These are phyloP conservation scores for Lethocerus indicus DNA, from an alignment of 1,140 invertebrate genomes.

Conservation along the genomic window DNA sequence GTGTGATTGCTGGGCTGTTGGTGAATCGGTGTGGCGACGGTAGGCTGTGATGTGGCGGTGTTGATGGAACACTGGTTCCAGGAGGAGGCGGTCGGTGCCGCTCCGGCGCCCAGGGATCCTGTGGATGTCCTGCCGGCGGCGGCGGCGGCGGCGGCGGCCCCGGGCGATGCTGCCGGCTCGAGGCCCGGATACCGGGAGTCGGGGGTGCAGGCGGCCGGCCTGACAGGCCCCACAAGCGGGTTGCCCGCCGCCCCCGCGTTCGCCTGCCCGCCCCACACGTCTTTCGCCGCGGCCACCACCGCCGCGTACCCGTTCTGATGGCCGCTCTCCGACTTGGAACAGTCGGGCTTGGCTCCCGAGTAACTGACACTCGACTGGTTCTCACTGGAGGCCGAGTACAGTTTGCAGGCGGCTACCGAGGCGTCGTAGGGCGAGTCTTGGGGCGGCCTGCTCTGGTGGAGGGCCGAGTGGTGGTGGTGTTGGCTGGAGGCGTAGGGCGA, in stretches of 20 bases:
- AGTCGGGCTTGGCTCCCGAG: slow-evolving; percentile 24
- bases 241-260: slow-evolving; percentile 25
- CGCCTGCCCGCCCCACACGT: slow-evolving; percentile 35
- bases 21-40: slow-evolving; percentile 57
- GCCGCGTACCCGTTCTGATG: slow-evolving; percentile 48
- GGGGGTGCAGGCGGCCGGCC: slow-evolving; percentile 72
- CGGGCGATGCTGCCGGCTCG: slow-evolving; percentile 38
- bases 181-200: slow-evolving; percentile 44
- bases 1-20: slow-evolving; percentile 74
- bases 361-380: slow-evolving; percentile 39
- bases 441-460: slow-evolving; percentile 57
- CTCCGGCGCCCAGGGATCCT: slow-evolving; percentile 25
- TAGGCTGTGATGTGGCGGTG: slow-evolving; percentile 50
- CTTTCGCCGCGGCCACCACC: slow-evolving; percentile 38
- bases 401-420: slow-evolving; percentile 71
- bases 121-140: slow-evolving; percentile 39
- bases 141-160: slow-evolving; percentile 49
- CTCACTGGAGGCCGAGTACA: slow-evolving; percentile 49
- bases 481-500: slow-evolving; percentile 57
- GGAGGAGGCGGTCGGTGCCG: slow-evolving; percentile 37
- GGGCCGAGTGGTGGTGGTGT: slow-evolving; percentile 58
- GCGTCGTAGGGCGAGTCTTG: slow-evolving; percentile 80
- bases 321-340: slow-evolving; percentile 27
- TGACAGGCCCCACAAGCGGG: slow-evolving; percentile 35
- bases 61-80: slow-evolving; percentile 69